These are phyloP conservation scores for Encarsia formosa DNA, from an alignment of 2,888 invertebrate species.

Conservation along the genomic window DNA sequence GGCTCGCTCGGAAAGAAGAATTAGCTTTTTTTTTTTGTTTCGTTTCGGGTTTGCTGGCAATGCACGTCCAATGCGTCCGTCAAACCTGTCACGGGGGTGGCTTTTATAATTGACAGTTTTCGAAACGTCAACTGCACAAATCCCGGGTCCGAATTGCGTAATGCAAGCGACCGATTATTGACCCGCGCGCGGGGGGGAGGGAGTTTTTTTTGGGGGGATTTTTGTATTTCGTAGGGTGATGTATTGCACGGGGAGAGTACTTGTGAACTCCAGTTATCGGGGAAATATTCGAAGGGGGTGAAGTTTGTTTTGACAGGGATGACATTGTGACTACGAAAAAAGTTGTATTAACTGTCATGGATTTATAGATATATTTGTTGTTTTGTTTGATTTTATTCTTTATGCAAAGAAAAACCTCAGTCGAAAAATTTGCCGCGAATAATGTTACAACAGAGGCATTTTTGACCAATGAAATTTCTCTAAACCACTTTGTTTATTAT, in stretches of 20 bases:
- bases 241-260: neutral
- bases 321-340: too few species aligned
- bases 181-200: neutral
- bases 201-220: neutral
- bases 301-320: too few species aligned
- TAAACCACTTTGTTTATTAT: too few species aligned
- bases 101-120: constrained; percentile 19
- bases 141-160: neutral
- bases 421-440: too few species aligned
- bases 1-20: neutral
- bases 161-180: neutral
- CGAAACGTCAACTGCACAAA: constrained; percentile 2
- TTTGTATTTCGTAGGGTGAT: neutral
- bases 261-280: too few species aligned
- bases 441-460: too few species aligned
- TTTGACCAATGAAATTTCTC: too few species aligned
- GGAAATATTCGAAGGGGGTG: too few species aligned
- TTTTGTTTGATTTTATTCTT: too few species aligned
- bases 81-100: constrained; percentile 2
- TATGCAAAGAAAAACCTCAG: too few species aligned
- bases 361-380: too few species aligned
- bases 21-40: constrained; percentile 1
- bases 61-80: constrained; percentile 12
- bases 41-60: constrained; percentile 3
- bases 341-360: too few species aligned